Conservation (phyloP, 92 coral and sea anemone genomes). For the Parazoanthus atlanticus region DNA sequence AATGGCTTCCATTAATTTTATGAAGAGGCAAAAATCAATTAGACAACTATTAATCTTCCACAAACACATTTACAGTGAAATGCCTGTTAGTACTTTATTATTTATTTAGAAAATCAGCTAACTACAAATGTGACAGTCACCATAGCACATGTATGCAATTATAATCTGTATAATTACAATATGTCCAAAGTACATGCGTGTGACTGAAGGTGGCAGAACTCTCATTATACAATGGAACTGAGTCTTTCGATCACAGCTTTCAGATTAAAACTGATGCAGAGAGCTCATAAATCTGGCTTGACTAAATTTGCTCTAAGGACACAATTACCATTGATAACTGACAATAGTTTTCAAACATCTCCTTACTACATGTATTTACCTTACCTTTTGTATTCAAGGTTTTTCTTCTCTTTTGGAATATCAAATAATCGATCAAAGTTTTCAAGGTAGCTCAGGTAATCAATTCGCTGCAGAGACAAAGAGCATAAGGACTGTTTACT, state of each 20-base stretch:
- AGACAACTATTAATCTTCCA: too few relatives aligned
- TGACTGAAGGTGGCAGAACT: too few relatives aligned
- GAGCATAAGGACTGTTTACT: background rate
- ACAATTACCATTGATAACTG: background rate
- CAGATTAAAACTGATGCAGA: background rate
- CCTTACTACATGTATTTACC: background rate
- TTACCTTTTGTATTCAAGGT: slow-evolving; percentile 92
- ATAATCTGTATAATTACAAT: too few relatives aligned
- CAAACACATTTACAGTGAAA: too few relatives aligned
- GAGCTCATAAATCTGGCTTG: background rate
- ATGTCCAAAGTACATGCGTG: too few relatives aligned
- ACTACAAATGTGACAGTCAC: too few relatives aligned
- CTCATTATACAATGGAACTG: too few relatives aligned
- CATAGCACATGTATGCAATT: too few relatives aligned
- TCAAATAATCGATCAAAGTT: slow-evolving; percentile 96
- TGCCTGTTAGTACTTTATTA: too few relatives aligned
- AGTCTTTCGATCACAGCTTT: background rate
- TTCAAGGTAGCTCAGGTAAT: slow-evolving; percentile 90
- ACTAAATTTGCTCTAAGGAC: background rate
- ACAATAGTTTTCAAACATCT: background rate
- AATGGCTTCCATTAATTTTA: too few relatives aligned
- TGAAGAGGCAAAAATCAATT: too few relatives aligned
- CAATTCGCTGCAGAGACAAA: slow-evolving; percentile 62
- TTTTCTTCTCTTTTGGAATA: slow-evolving; percentile 96
- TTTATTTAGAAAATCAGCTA: too few relatives aligned